Percentiles rank a stretch among this genome's conserved stretches.
Conservation (phyloP, 2,113 vertebrate species). For the Mohoua ochrocephala region DNA sequence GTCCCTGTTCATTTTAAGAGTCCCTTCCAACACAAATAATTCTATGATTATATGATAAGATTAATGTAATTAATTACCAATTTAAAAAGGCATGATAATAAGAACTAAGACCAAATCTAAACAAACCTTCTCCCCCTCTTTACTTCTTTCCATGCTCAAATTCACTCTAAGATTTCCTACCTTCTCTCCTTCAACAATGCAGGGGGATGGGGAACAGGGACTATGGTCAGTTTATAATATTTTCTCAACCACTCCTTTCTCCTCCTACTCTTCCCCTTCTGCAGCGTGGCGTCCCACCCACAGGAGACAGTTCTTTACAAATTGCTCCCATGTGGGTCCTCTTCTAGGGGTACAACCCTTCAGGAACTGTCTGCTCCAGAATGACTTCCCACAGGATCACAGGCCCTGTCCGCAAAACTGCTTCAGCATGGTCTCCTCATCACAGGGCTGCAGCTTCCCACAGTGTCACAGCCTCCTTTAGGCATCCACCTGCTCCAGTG, state of each 20-base stretch:
- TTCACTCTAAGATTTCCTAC: background rate
- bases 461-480: background rate
- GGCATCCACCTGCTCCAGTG: background rate
- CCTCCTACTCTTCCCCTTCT: background rate
- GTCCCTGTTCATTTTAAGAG: background rate
- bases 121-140: background rate
- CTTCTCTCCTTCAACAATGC: rapidly evolving
- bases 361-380: background rate
- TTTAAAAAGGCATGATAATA: background rate
- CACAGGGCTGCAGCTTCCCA: background rate
- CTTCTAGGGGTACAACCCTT: background rate
- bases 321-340: background rate
- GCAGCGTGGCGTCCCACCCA: rapidly evolving
- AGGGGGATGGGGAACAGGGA: rapidly evolving
- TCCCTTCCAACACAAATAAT: background rate
- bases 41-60: background rate
- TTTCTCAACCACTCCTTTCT: background rate
- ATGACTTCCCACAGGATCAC: background rate
- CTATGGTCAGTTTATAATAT: background rate
- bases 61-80: background rate
- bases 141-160: background rate
- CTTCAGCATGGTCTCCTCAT: background rate
- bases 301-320: background rate
- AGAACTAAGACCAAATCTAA: background rate
- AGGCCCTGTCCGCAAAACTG: background rate